Percentiles rank a stretch among this genome's conserved stretches.
Conservation (phyloP, 2,797 vertebrate genomes). For the Myiothlypis chrysogaster region DNA sequence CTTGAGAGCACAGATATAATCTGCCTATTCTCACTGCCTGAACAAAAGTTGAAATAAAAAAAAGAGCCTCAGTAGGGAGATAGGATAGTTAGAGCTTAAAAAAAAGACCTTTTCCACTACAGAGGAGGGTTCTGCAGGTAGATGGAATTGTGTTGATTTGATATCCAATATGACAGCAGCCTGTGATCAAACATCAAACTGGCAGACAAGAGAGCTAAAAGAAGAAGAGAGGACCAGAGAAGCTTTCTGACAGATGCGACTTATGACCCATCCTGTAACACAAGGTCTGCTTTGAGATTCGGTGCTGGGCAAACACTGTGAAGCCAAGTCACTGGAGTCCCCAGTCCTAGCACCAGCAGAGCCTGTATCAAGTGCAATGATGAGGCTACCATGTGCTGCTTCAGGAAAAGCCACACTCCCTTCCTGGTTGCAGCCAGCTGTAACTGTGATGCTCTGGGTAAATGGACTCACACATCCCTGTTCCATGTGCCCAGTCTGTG, state of each 20-base stretch:
- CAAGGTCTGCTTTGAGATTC: neutral
- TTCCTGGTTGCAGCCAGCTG: neutral
- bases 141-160: neutral
- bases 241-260: neutral
- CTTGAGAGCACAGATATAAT: neutral
- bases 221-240: neutral
- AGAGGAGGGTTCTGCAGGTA: neutral
- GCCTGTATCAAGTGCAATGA: neutral
- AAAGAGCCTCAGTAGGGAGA: neutral
- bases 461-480: neutral
- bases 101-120: neutral
- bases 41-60: neutral
- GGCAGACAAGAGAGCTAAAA: neutral
- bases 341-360: neutral
- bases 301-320: neutral
- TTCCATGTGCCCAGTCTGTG: neutral
- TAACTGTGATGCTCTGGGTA: neutral
- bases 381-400: neutral
- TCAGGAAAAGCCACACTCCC: neutral
- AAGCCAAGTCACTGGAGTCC: neutral
- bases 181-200: conserved; percentile 1
- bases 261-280: neutral
- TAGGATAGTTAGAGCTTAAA: neutral
- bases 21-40: neutral
- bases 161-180: neutral